phyloP scores from a whole-genome alignment of 2,797 vertebrate genomes.

The Phylloscopus collybita region DNA sequence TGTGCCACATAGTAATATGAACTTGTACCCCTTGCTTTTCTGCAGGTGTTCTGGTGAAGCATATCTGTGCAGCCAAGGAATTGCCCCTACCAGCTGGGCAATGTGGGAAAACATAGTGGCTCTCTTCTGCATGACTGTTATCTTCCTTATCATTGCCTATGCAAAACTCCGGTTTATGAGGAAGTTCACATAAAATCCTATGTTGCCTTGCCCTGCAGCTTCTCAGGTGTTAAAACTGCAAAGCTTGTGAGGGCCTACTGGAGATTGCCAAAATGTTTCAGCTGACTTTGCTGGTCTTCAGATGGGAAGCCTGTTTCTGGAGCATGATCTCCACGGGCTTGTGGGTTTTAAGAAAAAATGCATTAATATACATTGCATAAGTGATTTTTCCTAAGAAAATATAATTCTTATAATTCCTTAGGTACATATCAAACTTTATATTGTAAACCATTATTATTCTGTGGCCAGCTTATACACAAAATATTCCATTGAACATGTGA shows the following conservation, averaged over 20 bases:
- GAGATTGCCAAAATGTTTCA: not conserved
- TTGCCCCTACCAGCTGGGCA: conserved; percentile 43
- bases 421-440: not conserved
- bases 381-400: not conserved
- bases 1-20: not conserved
- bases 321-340: not conserved
- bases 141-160: conserved; percentile 71
- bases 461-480: not conserved
- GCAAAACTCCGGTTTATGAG: conserved; percentile 70
- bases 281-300: not conserved
- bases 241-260: not conserved
- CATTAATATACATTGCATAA: not conserved
- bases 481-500: not conserved
- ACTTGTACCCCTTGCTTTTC: not conserved
- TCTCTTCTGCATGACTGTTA: conserved; percentile 68
- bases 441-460: not conserved
- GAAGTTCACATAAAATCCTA: conserved; percentile 65
- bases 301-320: not conserved
- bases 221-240: not conserved
- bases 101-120: conserved; percentile 75
- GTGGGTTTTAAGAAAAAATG: not conserved
- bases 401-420: not conserved
- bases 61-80: conserved; percentile 71
- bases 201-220: not conserved
- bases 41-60: conserved; percentile 69